Evolutionary conservation across 2,888 invertebrate species (phyloP).

Genomic region (Petrophora chlorosata): DNA sequence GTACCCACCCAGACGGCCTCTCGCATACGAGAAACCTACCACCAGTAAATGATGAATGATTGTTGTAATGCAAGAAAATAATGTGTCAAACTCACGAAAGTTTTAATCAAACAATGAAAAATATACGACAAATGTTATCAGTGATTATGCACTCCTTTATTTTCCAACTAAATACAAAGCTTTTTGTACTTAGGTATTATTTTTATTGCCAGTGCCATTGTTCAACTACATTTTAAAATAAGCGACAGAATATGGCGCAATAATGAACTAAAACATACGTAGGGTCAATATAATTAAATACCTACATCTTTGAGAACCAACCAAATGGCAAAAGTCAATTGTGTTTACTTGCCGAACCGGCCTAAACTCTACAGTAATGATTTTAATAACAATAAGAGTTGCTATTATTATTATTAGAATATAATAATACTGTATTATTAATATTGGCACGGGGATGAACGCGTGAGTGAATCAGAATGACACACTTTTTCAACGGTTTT

Average conservation of each 20-base stretch:
- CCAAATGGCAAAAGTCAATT: conserved; percentile 81
- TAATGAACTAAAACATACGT: conserved; percentile 63
- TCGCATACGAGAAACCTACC: too few species aligned
- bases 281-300: conserved; percentile 79
- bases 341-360: conserved; percentile 64
- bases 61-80: too few species aligned
- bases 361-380: conserved; percentile 59
- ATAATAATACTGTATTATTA: conserved; percentile 62
- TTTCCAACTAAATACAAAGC: too few species aligned
- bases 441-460: conserved; percentile 73
- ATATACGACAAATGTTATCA: too few species aligned
- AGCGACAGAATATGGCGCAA: conserved; percentile 50
- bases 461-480: conserved; percentile 75
- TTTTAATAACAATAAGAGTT: conserved; percentile 73
- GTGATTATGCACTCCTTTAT: too few species aligned
- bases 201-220: too few species aligned
- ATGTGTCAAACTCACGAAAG: too few species aligned
- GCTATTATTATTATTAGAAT: conserved; percentile 71
- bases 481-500: conserved; percentile 66
- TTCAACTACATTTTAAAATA: not conserved
- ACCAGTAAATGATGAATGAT: too few species aligned
- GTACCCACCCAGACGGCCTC: too few species aligned
- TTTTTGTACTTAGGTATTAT: too few species aligned
- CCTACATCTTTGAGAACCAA: conserved; percentile 72
- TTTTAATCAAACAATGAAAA: too few species aligned